A percentile compares a stretch with the other conserved stretches of the same genome.
phyloP scores from a whole-genome alignment of 2,113 vertebrate genomes.

The Calyptomena viridis region DNA sequence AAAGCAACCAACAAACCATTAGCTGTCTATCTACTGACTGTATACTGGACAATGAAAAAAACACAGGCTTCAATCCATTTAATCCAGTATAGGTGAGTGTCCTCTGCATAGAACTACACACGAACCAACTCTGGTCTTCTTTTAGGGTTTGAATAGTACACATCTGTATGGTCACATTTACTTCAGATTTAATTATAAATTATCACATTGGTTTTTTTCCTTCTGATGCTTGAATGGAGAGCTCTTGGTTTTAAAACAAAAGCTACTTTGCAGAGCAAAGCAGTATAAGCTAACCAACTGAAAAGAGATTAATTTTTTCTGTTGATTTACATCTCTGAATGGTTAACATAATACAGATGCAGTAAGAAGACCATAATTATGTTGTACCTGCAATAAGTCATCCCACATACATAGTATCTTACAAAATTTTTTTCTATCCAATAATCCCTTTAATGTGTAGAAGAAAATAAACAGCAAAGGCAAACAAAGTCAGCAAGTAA shows the following conservation, averaged over 20 bases:
- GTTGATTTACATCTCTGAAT: not conserved
- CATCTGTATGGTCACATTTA: not conserved
- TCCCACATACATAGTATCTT: not conserved
- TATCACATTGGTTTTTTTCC: not conserved
- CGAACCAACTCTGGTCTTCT: not conserved
- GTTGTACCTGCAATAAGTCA: not conserved
- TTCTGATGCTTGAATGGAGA: not conserved
- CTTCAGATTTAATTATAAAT: not conserved
- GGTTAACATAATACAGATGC: not conserved
- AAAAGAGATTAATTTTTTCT: not conserved
- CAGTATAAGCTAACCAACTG: not conserved
- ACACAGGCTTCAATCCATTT: not conserved
- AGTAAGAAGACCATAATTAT: not conserved
- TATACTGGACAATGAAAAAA: not conserved
- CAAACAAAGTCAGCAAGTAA: not conserved
- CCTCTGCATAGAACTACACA: not conserved
- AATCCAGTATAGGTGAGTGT: not conserved
- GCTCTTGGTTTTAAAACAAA: not conserved
- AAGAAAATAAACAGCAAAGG: not conserved
- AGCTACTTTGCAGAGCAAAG: not conserved
- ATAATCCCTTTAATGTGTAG: not conserved
- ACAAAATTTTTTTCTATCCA: not conserved
- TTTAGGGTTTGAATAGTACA: not conserved
- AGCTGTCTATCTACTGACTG: not conserved
- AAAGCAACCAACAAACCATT: not conserved